Base-by-base conservation (phyloP, 2,797 vertebrate genomes). In the Darevskia nairensis region DNA sequence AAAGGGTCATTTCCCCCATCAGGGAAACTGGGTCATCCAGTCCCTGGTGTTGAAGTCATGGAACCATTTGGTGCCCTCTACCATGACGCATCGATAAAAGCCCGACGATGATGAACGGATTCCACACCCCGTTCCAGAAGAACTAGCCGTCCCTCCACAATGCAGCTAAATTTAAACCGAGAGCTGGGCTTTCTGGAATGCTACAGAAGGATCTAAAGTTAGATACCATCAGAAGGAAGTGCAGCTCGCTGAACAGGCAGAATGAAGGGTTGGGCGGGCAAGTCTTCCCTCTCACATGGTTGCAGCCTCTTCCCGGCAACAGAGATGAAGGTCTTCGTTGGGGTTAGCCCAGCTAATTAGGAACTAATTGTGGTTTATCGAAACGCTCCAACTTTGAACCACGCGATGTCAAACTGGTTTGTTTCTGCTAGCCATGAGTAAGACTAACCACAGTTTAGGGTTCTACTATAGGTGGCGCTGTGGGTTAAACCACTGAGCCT, bases 121-220 rank as follows among this genome's bases (percentile, higher is more conserved):
- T 64, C 91, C 74, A 13, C 32, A 10, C 61, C 61, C 85, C 10
- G 19, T 1, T 2, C 77, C 23, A 85, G 72, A 88, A 89, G 92
- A 94, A 93, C 92, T 93, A 66, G 39, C 25, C 89, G 76, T 82
- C 88, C 85, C 85, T 93, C 92, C 93, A 93, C 92, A 79, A 68
- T 93, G 86, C 89, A 72, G 39, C 96, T 97, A 97, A 96, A 96
- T 97, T 96, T 97, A 97, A 94, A 94, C 89, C 90, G 89, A 44
- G 96, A 96, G 95, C 96, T 96, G 96, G 78, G 93, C 91, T 88
- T 94, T 41, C 89, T 88, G 91, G 89, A 94, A 92, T 90, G 94
- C 66, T 89, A 75, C 94, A 93, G 93, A 90, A 93, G 85, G 77
- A 90, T 90, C 89, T 96, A 96, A 96, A 95, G 91, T 96, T 95